Base-by-base conservation (phyloP, 2,888 invertebrate genomes). In the Hydrotaea diabolus region DNA sequence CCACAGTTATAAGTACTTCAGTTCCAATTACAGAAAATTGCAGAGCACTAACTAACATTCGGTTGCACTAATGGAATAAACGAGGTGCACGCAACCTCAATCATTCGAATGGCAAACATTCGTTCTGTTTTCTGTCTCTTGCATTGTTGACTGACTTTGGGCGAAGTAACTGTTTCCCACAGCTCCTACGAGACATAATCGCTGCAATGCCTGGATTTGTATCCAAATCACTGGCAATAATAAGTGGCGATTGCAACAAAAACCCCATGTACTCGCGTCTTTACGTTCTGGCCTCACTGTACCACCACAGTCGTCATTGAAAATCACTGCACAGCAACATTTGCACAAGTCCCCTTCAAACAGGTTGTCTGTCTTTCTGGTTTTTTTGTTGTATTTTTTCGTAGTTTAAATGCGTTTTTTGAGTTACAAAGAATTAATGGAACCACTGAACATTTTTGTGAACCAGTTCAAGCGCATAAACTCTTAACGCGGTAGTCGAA, bases 361-460 rank as follows among this genome's bases (percentile, higher is more conserved):
- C 69, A 23, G 43, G 69, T 46, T 69, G 46, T 8, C 26, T 69
- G 21, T 19, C 13, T 31, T 31, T 2, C 31, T n/a, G 15, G 39
- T 39, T 43, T 62, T 62, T n/a, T n/a, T n/a, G n/a, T n/a, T n/a
- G n/a, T 26, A n/a, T 26, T 31, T 62, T 64, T 64, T 39, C 17
- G 17, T 31, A 15, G 31, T 46, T 17, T 66, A 43, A 39, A 39
- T 39, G 17, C 66, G 66, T 36, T 64, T 64, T 62, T 64, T n/a
- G n/a, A n/a, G n/a, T 36, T 39, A 46, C 69, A 69, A 43, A 69
- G 69, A 69, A 69, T 69, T 69, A 46, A 21, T 23, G 46, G 26
- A 31, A 23, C 21, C 69, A 23, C 69, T 69, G 69, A 46, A 69
- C 43, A 69, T 43, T 46, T 69, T 69, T 46, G 69, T 69, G 69